A percentile compares a stretch with the other conserved stretches of the same genome.
These are phyloP conservation scores for Aurelia sp. DNA, from an alignment of 30 jellyfish, hydroid and myxozoan genomes.

Conservation along the genomic window DNA sequence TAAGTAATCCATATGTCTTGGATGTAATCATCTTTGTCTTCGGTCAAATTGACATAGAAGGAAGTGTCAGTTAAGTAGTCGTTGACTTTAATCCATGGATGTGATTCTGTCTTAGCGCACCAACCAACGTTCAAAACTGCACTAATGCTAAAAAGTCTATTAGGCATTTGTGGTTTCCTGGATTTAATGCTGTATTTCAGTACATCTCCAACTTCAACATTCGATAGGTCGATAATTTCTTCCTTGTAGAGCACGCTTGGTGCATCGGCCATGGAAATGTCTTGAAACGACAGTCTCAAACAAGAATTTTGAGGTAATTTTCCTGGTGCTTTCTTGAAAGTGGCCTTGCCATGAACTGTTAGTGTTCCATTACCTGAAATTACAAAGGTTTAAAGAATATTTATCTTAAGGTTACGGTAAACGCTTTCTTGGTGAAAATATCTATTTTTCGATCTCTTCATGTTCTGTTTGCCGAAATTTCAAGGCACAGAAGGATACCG, in stretches of 20 bases:
- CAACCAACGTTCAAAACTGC: constrained; percentile 82
- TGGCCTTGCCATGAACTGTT: constrained; percentile 62
- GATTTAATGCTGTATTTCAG: constrained; percentile 29
- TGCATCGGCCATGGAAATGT: constrained; percentile 66
- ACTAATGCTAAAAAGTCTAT: constrained; percentile 41
- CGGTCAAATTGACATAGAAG: constrained; percentile 17
- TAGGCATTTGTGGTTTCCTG: constrained; percentile 40
- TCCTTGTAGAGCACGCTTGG: constrained; percentile 54
- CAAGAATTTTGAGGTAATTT: constrained; percentile 76
- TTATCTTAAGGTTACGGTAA: no score
- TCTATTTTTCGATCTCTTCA: no score
- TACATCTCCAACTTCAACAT: constrained; percentile 21
- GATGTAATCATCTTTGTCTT: constrained; percentile 28
- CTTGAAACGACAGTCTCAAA: constrained; percentile 46
- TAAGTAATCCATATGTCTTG: constrained; percentile 36
- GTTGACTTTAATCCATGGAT: constrained; percentile 32
- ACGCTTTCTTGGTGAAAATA: no score
- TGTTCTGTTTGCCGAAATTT: no score
- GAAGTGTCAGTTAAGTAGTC: constrained; percentile 72
- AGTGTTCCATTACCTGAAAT: constrained; percentile 50
- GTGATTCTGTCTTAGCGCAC: constrained; percentile 54
- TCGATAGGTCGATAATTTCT: constrained; percentile 54
- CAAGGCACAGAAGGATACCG: no score
- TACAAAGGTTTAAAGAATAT: no score
- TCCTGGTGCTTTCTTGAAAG: constrained; percentile 53